Evolutionary conservation across 1,140 invertebrate species (phyloP).

Genomic region (Mactra quadrangularis): DNA sequence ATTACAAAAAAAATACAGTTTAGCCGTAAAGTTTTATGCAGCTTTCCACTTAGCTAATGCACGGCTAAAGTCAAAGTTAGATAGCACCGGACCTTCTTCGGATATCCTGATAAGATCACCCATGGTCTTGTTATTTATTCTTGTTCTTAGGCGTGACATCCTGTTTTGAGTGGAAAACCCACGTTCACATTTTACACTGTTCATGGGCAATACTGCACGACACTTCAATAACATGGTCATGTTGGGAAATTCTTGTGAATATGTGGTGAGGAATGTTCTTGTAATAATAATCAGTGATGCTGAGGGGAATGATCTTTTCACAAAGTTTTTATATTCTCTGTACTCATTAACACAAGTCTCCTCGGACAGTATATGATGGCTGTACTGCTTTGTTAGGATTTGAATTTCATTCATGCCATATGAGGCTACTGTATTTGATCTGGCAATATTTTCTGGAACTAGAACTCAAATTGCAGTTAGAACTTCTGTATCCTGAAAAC

Average conservation of each 20-base stretch:
- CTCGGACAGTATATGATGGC: not conserved
- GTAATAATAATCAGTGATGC: not conserved
- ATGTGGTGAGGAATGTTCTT: not conserved
- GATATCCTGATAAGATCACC: conserved; percentile 20
- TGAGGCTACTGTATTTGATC: not conserved
- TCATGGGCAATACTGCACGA: conserved; percentile 19
- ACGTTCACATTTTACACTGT: conserved; percentile 31
- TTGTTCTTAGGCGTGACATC: not conserved
- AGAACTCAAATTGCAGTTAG: conserved; percentile 17
- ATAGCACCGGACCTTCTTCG: conserved; percentile 10
- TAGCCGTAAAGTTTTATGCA: too few relatives aligned
- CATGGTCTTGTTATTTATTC: conserved; percentile 1
- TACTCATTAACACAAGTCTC: conserved; percentile 30
- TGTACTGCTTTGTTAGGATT: conserved; percentile 6
- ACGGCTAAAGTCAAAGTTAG: conserved; percentile 25
- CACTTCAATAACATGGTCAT: conserved; percentile 16
- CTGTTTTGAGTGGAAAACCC: conserved; percentile 27
- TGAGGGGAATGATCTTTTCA: not conserved
- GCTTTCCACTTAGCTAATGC: conserved; percentile 31
- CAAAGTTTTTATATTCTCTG: conserved; percentile 17
- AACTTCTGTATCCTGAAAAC: conserved; percentile 27
- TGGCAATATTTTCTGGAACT: conserved; percentile 6
- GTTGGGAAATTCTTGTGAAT: conserved; percentile 21
- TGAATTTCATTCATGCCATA: conserved; percentile 10
- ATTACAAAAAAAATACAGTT: too few relatives aligned